Conservation (phyloP, 2,113 vertebrate species). For the Microtus richardsoni region DNA sequence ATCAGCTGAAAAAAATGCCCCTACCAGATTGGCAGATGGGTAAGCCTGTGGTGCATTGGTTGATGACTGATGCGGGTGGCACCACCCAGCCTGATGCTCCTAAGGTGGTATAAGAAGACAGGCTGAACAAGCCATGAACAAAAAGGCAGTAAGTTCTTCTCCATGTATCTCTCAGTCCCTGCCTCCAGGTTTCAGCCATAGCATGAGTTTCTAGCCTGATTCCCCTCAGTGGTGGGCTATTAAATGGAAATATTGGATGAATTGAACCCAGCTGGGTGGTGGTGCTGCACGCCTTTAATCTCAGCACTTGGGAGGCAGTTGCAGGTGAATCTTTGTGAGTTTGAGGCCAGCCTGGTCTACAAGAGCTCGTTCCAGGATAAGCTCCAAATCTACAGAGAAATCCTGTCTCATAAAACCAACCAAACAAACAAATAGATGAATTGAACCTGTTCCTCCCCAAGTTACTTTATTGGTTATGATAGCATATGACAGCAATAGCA, state of each 20-base stretch:
- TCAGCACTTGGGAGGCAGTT: too few species aligned
- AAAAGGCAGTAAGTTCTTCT: background rate
- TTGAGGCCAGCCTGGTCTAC: too few species aligned
- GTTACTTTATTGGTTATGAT: background rate
- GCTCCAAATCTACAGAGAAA: too few species aligned
- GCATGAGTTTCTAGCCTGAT: background rate
- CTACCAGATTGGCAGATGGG: background rate
- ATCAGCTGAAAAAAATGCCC: background rate
- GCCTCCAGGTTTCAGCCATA: background rate
- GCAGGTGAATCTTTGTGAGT: too few species aligned
- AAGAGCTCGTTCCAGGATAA: too few species aligned
- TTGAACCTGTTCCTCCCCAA: background rate
- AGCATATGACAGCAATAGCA: background rate
- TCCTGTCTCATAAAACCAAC: too few species aligned
- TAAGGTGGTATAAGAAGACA: background rate
- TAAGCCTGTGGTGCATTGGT: background rate
- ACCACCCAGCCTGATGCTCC: background rate
- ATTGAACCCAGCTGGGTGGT: too few species aligned
- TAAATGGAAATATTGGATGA: background rate
- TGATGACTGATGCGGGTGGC: background rate
- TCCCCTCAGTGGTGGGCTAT: background rate
- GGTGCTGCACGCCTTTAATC: too few species aligned
- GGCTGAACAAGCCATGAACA: background rate
- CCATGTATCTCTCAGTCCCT: background rate
- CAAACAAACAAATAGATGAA: background rate